These are phyloP conservation scores for Neelides sp. DNA, from an alignment of 1,140 invertebrate genomes.

Conservation along the genomic window DNA sequence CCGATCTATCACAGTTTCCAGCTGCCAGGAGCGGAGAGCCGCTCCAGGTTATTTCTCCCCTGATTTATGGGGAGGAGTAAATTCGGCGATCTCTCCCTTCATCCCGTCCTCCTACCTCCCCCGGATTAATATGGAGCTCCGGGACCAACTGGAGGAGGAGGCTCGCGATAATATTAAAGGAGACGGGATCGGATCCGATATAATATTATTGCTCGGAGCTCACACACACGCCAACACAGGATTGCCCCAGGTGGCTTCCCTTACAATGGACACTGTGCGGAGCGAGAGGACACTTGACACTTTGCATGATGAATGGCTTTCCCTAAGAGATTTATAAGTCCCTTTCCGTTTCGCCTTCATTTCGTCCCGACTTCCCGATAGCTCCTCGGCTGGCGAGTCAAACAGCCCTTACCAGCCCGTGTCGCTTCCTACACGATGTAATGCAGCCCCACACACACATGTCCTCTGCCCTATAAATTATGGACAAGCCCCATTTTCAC, in stretches of 20 bases:
- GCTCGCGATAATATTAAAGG: conserved; percentile 3
- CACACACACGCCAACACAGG: conserved; percentile 24
- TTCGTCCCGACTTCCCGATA: conserved; percentile 26
- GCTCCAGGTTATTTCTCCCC: conserved; percentile 15
- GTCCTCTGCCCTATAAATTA: too few relatives aligned
- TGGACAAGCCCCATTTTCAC: too few relatives aligned
- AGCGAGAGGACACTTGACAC: conserved; percentile 30
- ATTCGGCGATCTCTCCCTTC: conserved; percentile 12
- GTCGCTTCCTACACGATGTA: too few relatives aligned
- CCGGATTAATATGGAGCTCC: not conserved
- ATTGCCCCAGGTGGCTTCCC: conserved; percentile 32
- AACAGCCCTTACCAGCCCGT: too few relatives aligned
- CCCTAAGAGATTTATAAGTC: conserved; percentile 32
- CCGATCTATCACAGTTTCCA: too few relatives aligned
- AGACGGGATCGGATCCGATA: conserved; percentile 13
- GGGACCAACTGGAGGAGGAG: conserved; percentile 1
- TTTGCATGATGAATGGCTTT: conserved; percentile 33
- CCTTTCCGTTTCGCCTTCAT: conserved; percentile 31
- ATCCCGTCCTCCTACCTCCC: conserved; percentile 3
- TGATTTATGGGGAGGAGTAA: conserved; percentile 31
- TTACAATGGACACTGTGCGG: conserved; percentile 26
- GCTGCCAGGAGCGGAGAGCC: too few relatives aligned
- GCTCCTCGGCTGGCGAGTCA: too few relatives aligned
- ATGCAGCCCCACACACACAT: too few relatives aligned
- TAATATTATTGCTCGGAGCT: conserved; percentile 17